phyloP scores from a whole-genome alignment of 2,888 invertebrate species.

The Drosophila prostipennis region DNA sequence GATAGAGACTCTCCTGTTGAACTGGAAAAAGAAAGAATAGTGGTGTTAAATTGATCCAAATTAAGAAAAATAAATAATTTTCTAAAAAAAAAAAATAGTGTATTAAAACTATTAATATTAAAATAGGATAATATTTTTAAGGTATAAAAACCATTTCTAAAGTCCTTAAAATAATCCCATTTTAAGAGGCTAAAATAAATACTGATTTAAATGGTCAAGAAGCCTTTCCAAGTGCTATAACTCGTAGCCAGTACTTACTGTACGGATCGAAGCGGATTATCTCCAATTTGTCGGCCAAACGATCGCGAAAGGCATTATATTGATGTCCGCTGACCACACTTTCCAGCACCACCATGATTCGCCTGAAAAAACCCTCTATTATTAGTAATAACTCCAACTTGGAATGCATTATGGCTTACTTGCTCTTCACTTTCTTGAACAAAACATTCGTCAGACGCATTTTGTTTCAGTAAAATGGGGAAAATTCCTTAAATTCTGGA shows the following conservation, averaged over 20 bases:
- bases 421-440: conserved; percentile 90
- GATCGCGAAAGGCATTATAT: conserved; percentile 88
- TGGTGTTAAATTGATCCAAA: no score
- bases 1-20: conserved; percentile 87
- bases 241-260: conserved; percentile 86
- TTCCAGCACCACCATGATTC: conserved; percentile 91
- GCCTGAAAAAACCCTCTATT: conserved; percentile 83
- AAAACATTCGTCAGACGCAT: conserved; percentile 89
- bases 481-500: not conserved
- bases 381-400: not conserved
- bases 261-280: conserved; percentile 90
- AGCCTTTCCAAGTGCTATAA: not conserved
- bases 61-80: no score
- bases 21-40: conserved; percentile 87
- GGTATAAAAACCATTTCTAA: no score
- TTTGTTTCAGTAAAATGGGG: conserved; percentile 33
- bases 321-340: conserved; percentile 92
- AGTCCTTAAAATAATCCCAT: not conserved
- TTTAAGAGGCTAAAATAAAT: not conserved
- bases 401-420: conserved; percentile 85
- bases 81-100: no score
- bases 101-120: no score
- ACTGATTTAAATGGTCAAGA: not conserved
- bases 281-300: conserved; percentile 92
- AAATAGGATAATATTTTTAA: no score